Evolutionary conservation across 2,888 invertebrate species (phyloP).

Genomic region (Melanargia galathea): DNA sequence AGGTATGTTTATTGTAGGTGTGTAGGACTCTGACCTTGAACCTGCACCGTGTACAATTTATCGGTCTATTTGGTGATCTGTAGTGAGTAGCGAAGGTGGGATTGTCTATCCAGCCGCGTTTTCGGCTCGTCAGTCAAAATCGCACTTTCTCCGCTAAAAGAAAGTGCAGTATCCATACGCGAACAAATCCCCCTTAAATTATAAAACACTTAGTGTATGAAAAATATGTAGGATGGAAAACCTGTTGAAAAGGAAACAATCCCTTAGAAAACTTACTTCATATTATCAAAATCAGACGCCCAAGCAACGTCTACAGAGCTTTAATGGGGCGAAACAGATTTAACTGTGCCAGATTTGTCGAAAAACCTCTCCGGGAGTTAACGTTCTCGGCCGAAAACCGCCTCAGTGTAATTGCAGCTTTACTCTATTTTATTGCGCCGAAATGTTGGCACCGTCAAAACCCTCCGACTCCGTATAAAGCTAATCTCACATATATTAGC

Average conservation of each 20-base stretch:
- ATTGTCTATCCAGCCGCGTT: no score
- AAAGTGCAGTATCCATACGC: no score
- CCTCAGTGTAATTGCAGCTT: constrained; percentile 58
- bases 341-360: constrained; percentile 37
- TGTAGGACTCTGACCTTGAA: no score
- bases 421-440: constrained; percentile 56
- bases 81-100: no score
- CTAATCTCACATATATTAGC: not conserved
- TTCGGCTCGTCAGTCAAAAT: no score
- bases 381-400: constrained; percentile 45
- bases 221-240: not conserved
- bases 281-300: constrained; percentile 26
- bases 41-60: no score
- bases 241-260: not conserved
- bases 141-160: no score
- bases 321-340: constrained; percentile 41
- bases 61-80: no score
- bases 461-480: not conserved
- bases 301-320: constrained; percentile 21
- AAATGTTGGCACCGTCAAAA: constrained; percentile 17
- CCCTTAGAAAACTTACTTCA: constrained; percentile 19
- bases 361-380: constrained; percentile 38
- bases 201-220: not conserved
- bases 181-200: no score
- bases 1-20: no score